phyloP scores from a whole-genome alignment of 2,888 invertebrate genomes.

The Hypsopygia costalis region DNA sequence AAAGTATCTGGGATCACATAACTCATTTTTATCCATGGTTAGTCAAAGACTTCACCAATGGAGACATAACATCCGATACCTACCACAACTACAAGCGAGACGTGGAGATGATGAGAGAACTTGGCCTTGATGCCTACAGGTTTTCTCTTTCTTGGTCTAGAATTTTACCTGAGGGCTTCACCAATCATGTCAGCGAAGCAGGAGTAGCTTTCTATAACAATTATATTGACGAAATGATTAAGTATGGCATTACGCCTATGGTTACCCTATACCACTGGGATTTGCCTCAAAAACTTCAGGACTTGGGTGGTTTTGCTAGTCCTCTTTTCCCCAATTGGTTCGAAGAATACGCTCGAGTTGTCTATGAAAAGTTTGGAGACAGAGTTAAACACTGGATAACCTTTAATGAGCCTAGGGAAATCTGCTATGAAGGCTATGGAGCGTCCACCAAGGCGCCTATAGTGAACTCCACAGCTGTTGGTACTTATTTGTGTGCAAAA shows the following conservation, averaged over 20 bases:
- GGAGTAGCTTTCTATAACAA: slow-evolving; percentile 20
- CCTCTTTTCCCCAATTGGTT: slow-evolving; percentile 54
- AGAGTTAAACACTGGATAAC: slow-evolving; percentile 75
- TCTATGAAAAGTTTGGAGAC: slow-evolving; percentile 56
- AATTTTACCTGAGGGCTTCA: slow-evolving; percentile 77
- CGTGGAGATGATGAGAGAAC: slow-evolving; percentile 41
- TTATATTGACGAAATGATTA: slow-evolving; percentile 67
- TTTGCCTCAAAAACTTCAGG: slow-evolving; percentile 51
- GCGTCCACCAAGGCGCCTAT: slow-evolving; percentile 8
- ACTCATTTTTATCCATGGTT: slow-evolving; percentile 59
- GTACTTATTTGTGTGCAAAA: slow-evolving; percentile 65
- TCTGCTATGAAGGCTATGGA: slow-evolving; percentile 59
- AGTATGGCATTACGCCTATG: slow-evolving; percentile 74
- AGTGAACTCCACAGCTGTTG: slow-evolving; percentile 47
- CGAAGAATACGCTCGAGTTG: slow-evolving; percentile 50
- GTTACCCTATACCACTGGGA: slow-evolving; percentile 66
- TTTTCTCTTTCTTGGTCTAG: slow-evolving; percentile 81
- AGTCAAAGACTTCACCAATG: slow-evolving; percentile 69
- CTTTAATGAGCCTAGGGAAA: slow-evolving; percentile 70
- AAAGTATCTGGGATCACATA: slow-evolving; percentile 79
- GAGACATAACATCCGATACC: slow-evolving; percentile 75
- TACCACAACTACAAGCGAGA: slow-evolving; percentile 77
- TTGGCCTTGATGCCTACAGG: slow-evolving; percentile 59
- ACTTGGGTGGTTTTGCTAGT: slow-evolving; percentile 50
- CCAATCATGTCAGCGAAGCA: slow-evolving; percentile 69